Evolutionary conservation across 2,113 vertebrate species (phyloP), one percentile per base, ranked within the genome.

Genomic region (Sander lucioperca): DNA sequence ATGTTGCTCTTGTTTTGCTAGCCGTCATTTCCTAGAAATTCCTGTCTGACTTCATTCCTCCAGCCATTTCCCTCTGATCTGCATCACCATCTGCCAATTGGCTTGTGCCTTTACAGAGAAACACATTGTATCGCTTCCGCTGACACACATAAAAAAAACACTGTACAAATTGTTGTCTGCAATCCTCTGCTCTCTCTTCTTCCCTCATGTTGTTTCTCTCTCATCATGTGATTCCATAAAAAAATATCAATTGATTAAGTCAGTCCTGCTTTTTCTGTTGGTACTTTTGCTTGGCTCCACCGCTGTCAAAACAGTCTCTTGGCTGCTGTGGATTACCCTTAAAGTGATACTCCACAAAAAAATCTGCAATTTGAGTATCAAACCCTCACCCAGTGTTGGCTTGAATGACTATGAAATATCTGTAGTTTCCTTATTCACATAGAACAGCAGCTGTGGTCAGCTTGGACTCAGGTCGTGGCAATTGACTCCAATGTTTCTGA

Each of bases 241-340:
- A 70, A 51, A 18, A 3, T 11, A 74, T 43, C 2, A 70, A 79
- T 6, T 43, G 81, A 75, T 74, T 50, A 53, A 39, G 53, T 18
- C 66, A 53, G 68, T 71, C 58, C 51, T 56, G 36, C 51, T 62
- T 70, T 11, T 62, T 65, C 23, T 39, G 19, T 65, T 82, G 62
- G 64, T 81, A 48, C 83, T 85, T 81, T 57, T 39, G 56, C 86
- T 83, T 39, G 53, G 58, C 71, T 82, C 75, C 74, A 48, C 67
- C 10, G 39, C 79, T 86, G 86, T 91, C 82, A 86, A 87, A 89
- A 89, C 86, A 91, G 64, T 64, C 74, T 80, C 25, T 67, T 57
- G 84, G 27, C 66, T 67, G 64, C 56, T 0, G 18, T 19, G 58
- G 58, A 47, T 76, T 36, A 19, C 8, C 51, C 68, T 73, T 43